Conservation (phyloP, 2,797 vertebrate genomes). For the Chloroceryle amazona region DNA sequence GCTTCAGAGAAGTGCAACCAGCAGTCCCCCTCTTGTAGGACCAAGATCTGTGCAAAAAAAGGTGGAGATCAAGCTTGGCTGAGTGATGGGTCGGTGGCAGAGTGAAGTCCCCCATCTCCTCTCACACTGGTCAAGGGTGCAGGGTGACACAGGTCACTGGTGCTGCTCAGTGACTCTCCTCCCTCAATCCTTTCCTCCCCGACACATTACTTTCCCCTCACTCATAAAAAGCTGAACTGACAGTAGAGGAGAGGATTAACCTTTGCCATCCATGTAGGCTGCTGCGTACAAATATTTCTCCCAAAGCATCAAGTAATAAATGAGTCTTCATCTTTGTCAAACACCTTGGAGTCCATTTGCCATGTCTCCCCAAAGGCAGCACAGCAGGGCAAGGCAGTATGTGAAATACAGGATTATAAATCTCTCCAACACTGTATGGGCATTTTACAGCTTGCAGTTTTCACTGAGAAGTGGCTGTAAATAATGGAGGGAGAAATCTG, state of each 20-base stretch:
- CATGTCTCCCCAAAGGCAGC: slow-evolving; percentile 49
- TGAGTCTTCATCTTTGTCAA: slow-evolving; percentile 69
- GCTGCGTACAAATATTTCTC: slow-evolving; percentile 48
- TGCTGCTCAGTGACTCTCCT: neutral
- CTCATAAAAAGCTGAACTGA: slow-evolving; percentile 15
- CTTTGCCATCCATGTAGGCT: slow-evolving; percentile 30
- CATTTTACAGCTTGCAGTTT: slow-evolving; percentile 76
- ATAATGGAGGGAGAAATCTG: slow-evolving; percentile 72
- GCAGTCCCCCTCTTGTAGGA: neutral
- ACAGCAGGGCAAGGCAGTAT: neutral
- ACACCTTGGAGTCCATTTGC: slow-evolving; percentile 55
- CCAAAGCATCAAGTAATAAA: slow-evolving; percentile 57
- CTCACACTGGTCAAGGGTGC: neutral
- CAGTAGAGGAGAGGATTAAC: slow-evolving; percentile 63
- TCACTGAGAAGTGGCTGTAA: slow-evolving; percentile 71
- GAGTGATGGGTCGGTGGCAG: neutral
- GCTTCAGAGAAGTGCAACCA: neutral
- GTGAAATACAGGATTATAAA: slow-evolving; percentile 69
- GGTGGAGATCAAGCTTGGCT: neutral
- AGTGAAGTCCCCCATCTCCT: neutral
- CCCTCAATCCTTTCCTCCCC: neutral
- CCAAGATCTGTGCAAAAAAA: neutral
- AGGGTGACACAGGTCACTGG: neutral
- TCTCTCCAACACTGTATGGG: slow-evolving; percentile 53
- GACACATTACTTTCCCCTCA: neutral